phyloP scores from a whole-genome alignment of 2,888 invertebrate genomes.

The Synergus umbraculus region DNA sequence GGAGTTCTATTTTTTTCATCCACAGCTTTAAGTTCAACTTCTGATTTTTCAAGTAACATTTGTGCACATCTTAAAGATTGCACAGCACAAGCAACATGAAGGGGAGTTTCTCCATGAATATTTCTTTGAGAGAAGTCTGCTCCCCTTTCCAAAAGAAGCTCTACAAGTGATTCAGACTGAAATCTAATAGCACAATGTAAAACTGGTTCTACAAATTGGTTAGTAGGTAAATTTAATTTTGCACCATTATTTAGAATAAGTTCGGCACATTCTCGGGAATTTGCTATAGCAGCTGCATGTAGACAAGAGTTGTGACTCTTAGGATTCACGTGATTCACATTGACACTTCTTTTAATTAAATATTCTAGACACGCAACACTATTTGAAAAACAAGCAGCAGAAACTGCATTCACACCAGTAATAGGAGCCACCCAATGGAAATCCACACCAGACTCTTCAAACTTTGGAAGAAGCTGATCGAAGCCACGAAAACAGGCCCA shows the following conservation, averaged over 20 bases:
- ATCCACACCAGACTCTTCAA: slow-evolving; percentile 84
- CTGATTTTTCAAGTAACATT: slow-evolving; percentile 66
- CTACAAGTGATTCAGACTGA: slow-evolving; percentile 70
- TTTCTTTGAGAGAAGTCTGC: slow-evolving; percentile 75
- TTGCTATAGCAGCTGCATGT: slow-evolving; percentile 79
- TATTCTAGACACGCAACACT: slow-evolving; percentile 85
- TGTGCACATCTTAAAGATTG: slow-evolving; percentile 72
- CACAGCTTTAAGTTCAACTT: slow-evolving; percentile 73
- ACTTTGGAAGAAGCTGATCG: slow-evolving; percentile 82
- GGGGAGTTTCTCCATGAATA: slow-evolving; percentile 76
- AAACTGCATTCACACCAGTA: slow-evolving; percentile 86
- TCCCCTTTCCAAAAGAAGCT: slow-evolving; percentile 75
- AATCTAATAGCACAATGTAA: slow-evolving; percentile 78
- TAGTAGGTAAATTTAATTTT: slow-evolving; percentile 64
- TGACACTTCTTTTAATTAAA: slow-evolving; percentile 84
- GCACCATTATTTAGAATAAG: slow-evolving; percentile 76
- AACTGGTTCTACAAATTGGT: slow-evolving; percentile 75
- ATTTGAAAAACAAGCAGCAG: slow-evolving; percentile 87
- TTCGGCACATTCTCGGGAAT: slow-evolving; percentile 75
- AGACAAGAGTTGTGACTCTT: slow-evolving; percentile 74
- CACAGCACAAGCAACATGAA: slow-evolving; percentile 78
- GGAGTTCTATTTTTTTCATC: slow-evolving; percentile 75
- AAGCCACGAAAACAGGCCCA: slow-evolving; percentile 89
- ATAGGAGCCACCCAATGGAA: slow-evolving; percentile 85
- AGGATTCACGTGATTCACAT: slow-evolving; percentile 80